Percentiles rank a stretch among this genome's conserved stretches.
Evolutionary conservation across 2,888 invertebrate species (phyloP).

Genomic region (Synanthedon andrenaeformis): DNA sequence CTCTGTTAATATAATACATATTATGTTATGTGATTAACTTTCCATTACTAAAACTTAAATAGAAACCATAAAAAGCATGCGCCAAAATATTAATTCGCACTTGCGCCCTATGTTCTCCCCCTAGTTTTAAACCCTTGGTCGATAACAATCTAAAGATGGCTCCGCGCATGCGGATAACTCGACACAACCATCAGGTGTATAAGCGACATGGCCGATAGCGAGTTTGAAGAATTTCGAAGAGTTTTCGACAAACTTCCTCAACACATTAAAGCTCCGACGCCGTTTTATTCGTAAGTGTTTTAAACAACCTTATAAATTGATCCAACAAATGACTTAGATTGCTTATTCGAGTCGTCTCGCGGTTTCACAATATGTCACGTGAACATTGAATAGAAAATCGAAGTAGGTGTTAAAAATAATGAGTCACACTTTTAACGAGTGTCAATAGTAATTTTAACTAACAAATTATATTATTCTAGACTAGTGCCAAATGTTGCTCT

Average conservation of each 20-base stretch:
- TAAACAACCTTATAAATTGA: constrained; percentile 5
- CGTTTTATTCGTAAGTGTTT: constrained; percentile 89
- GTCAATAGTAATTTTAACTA: not conserved
- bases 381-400: not conserved
- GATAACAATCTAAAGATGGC: constrained; percentile 31
- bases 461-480: constrained; percentile 52
- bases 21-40: not conserved
- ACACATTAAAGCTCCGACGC: constrained; percentile 81
- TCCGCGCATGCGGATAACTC: constrained; percentile 46
- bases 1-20: no score
- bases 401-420: not conserved
- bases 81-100: not conserved
- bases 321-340: no score
- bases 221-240: constrained; percentile 92
- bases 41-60: not conserved
- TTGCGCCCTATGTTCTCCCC: constrained; percentile 2
- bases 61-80: not conserved
- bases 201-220: constrained; percentile 89
- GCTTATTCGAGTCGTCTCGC: no score
- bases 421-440: not conserved
- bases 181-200: constrained; percentile 76
- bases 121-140: constrained; percentile 28
- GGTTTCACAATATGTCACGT: not conserved
- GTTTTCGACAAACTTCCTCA: constrained; percentile 86
- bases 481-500: constrained; percentile 86